Conservation (phyloP, 2,888 invertebrate genomes). For the Drosophila algonquin region DNA sequence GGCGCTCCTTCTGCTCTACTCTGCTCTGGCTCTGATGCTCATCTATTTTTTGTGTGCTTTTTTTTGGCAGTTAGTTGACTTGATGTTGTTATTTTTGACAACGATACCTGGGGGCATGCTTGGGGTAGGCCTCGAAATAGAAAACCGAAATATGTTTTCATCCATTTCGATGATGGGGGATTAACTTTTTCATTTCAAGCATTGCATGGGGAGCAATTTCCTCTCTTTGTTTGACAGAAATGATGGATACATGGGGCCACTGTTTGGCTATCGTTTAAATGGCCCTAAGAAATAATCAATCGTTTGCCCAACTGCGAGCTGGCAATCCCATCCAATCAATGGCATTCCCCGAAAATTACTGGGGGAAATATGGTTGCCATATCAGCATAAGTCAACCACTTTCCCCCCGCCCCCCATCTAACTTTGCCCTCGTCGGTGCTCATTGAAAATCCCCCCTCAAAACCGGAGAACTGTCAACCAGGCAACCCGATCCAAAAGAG, state of each 20-base stretch:
- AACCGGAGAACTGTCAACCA: slow-evolving; percentile 47
- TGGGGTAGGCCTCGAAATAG: slow-evolving; percentile 17
- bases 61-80: slow-evolving; percentile 72
- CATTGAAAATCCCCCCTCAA: background rate
- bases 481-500: slow-evolving; percentile 11
- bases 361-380: slow-evolving; percentile 34
- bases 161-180: slow-evolving; percentile 71
- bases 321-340: slow-evolving; percentile 24
- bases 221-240: slow-evolving; percentile 10
- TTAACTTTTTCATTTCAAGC: slow-evolving; percentile 60
- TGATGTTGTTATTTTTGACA: slow-evolving; percentile 69
- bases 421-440: slow-evolving; percentile 16
- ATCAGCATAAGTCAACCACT: slow-evolving; percentile 36
- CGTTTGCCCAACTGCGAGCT: slow-evolving; percentile 13
- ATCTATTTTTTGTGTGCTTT: slow-evolving; percentile 16
- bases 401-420: background rate
- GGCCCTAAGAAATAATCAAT: slow-evolving; percentile 41
- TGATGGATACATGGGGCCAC: slow-evolving; percentile 25
- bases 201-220: slow-evolving; percentile 61
- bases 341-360: slow-evolving; percentile 5
- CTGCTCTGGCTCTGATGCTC: slow-evolving; percentile 6
- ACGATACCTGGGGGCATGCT: slow-evolving; percentile 67
- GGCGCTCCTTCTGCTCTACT: background rate
- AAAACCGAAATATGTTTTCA: slow-evolving; percentile 50
- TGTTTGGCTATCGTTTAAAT: slow-evolving; percentile 37